phyloP scores from a whole-genome alignment of 2,113 vertebrate genomes.

The Thermophis baileyi region DNA sequence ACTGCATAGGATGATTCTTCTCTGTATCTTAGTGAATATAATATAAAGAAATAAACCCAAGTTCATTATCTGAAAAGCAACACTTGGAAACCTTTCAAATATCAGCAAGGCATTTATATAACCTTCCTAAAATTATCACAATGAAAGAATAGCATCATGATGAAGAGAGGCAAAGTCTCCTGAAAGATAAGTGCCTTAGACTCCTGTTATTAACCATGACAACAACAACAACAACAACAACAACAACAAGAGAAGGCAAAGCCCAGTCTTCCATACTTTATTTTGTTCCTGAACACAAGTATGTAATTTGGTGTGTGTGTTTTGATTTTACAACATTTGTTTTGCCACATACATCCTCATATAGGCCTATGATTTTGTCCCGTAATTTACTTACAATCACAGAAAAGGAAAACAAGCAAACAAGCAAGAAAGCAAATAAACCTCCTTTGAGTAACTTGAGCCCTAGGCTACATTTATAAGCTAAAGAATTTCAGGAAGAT shows the following conservation, averaged over 20 bases:
- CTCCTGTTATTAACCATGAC: not conserved
- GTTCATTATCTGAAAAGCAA: slow-evolving; percentile 37
- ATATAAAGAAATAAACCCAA: slow-evolving; percentile 44
- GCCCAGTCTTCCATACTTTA: not conserved
- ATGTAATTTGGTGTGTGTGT: not conserved
- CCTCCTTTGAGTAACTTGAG: not conserved
- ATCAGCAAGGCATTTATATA: slow-evolving; percentile 25
- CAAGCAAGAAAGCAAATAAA: not conserved
- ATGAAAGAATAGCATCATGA: not conserved
- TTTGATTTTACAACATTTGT: not conserved
- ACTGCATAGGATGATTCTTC: slow-evolving; percentile 43
- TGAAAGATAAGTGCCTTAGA: not conserved
- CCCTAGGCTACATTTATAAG: slow-evolving; percentile 18
- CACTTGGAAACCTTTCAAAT: slow-evolving; percentile 21
- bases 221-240: not conserved
- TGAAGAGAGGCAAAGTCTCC: not conserved
- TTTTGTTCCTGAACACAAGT: not conserved
- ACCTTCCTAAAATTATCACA: not conserved
- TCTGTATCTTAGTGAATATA: slow-evolving; percentile 42
- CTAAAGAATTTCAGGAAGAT: slow-evolving; percentile 16
- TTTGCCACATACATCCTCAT: not conserved
- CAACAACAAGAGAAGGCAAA: not conserved
- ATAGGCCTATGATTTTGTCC: not conserved
- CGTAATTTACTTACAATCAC: not conserved
- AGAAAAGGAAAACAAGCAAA: not conserved